Conservation (phyloP, 2,888 invertebrate genomes). For the Atrina japonica region DNA sequence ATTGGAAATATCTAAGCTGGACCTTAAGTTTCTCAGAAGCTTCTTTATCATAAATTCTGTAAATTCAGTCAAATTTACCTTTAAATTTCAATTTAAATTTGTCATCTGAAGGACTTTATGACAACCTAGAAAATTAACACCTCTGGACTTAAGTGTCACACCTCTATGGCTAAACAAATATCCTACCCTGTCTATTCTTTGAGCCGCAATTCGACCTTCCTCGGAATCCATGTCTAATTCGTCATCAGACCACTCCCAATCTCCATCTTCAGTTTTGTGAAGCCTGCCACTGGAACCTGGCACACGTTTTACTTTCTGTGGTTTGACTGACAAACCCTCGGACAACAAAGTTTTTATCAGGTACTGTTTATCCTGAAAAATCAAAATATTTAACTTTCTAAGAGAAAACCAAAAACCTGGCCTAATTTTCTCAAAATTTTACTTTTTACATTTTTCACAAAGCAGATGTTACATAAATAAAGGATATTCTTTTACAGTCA, state of each 20-base stretch:
- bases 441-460: too few species aligned
- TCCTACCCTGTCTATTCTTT: slow-evolving; percentile 63
- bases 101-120: too few species aligned
- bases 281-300: slow-evolving; percentile 80
- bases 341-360: slow-evolving; percentile 74
- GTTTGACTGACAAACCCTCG: slow-evolving; percentile 85
- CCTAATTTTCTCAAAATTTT: too few species aligned
- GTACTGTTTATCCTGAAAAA: slow-evolving; percentile 74
- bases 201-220: slow-evolving; percentile 66
- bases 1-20: too few species aligned
- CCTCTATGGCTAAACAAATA: not conserved
- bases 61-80: too few species aligned
- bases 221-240: slow-evolving; percentile 85
- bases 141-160: not conserved
- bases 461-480: not conserved
- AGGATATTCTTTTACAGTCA: too few species aligned
- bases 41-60: too few species aligned
- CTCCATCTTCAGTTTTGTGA: slow-evolving; percentile 94
- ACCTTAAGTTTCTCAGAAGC: too few species aligned
- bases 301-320: slow-evolving; percentile 86
- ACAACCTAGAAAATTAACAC: too few species aligned
- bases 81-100: too few species aligned
- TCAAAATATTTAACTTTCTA: slow-evolving; percentile 18
- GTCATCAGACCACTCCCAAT: slow-evolving; percentile 99
- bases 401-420: not conserved